These are phyloP conservation scores for Phoeniculus purpureus DNA, from an alignment of 2,797 vertebrate genomes.

Conservation along the genomic window DNA sequence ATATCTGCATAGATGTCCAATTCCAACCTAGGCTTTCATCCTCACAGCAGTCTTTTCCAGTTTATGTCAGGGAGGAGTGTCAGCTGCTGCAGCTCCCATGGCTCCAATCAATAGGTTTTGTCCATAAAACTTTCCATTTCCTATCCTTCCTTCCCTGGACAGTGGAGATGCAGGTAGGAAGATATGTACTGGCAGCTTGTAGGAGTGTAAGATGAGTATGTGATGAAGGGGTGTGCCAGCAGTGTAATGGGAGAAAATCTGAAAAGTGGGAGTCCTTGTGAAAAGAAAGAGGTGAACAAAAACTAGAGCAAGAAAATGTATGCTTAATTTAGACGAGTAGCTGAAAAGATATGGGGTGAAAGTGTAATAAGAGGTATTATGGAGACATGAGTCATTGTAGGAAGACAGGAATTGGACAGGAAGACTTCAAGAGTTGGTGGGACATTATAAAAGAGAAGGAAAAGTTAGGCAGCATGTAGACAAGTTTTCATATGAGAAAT, in stretches of 20 bases:
- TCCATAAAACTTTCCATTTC: neutral
- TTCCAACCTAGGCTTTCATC: neutral
- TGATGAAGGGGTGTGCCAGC: conserved; percentile 49
- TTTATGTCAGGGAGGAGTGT: neutral
- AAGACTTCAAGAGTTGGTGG: neutral
- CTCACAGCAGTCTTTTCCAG: neutral
- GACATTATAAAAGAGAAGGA: conserved; percentile 20
- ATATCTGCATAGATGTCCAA: neutral
- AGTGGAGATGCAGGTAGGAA: conserved; percentile 43
- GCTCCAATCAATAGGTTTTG: neutral
- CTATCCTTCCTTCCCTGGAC: neutral
- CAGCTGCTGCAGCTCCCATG: neutral
- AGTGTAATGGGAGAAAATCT: conserved; percentile 40
- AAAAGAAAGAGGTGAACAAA: conserved; percentile 35
- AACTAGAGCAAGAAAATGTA: conserved; percentile 12
- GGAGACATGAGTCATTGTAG: neutral
- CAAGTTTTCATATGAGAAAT: neutral
- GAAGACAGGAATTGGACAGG: neutral
- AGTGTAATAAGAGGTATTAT: neutral
- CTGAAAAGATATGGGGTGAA: neutral
- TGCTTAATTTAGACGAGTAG: conserved; percentile 9
- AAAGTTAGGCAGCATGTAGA: neutral
- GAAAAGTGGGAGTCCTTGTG: conserved; percentile 51
- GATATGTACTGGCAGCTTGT: conserved; percentile 34
- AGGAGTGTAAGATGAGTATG: conserved; percentile 50